A percentile compares a stretch with the other conserved stretches of the same genome.
Evolutionary conservation across 1,140 invertebrate species (phyloP).

Genomic region (Pseudomyrmex dendroicus): DNA sequence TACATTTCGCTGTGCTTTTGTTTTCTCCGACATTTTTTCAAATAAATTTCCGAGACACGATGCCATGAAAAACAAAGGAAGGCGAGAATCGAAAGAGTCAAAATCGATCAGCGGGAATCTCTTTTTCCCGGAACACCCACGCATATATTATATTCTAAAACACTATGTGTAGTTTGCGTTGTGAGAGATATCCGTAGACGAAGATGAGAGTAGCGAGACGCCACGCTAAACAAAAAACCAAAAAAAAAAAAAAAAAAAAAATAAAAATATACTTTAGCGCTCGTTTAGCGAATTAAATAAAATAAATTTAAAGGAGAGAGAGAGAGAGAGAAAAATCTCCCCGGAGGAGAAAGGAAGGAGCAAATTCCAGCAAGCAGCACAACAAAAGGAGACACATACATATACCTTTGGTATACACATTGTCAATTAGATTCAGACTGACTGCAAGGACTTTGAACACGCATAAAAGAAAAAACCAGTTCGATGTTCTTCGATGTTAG

Average conservation of each 20-base stretch:
- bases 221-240: neutral
- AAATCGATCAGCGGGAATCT: neutral
- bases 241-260: no score
- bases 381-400: conserved; percentile 65
- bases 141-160: conserved; percentile 16
- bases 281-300: conserved; percentile 55
- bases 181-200: conserved; percentile 20
- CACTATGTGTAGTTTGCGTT: conserved; percentile 14
- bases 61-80: neutral
- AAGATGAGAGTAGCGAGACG: conserved; percentile 18
- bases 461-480: conserved; percentile 70
- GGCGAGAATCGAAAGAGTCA: neutral
- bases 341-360: conserved; percentile 43
- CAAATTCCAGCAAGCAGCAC: conserved; percentile 50
- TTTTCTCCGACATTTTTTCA: no score
- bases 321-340: conserved; percentile 2
- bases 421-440: conserved; percentile 86
- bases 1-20: no score
- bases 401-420: conserved; percentile 80
- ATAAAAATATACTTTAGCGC: conserved; percentile 51
- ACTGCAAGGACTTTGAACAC: conserved; percentile 83
- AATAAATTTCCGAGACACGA: no score
- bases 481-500: conserved; percentile 80
- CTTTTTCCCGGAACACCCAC: neutral
- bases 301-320: conserved; percentile 33